These are phyloP conservation scores for Rhogogaster chlorosoma DNA, from an alignment of 2,888 invertebrate genomes.

Conservation along the genomic window DNA sequence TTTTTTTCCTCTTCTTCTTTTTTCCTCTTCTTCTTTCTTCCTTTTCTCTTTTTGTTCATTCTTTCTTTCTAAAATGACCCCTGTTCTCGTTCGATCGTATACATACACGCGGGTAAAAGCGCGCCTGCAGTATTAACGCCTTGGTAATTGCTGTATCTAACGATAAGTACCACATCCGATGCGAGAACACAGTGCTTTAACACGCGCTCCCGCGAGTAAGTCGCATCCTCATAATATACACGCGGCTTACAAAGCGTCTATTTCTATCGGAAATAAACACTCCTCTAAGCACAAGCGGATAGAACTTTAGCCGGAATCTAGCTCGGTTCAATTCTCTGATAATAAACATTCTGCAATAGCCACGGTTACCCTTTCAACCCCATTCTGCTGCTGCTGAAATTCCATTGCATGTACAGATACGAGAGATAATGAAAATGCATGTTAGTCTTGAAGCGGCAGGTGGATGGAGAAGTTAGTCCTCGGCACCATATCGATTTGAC, in stretches of 20 bases:
- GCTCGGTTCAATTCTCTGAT: not conserved
- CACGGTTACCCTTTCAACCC: not conserved
- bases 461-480: not conserved
- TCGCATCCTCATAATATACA: constrained; percentile 52
- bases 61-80: constrained; percentile 14
- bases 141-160: constrained; percentile 61
- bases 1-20: not conserved
- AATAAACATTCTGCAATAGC: not conserved
- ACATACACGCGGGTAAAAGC: constrained; percentile 44
- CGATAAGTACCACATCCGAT: constrained; percentile 34
- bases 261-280: constrained; percentile 66
- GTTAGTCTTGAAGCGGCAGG: constrained; percentile 9
- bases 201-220: constrained; percentile 27
- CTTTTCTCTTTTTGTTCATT: too few relatives aligned
- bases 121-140: constrained; percentile 60
- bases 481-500: not conserved
- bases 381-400: not conserved
- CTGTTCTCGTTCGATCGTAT: not conserved
- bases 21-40: too few relatives aligned
- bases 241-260: constrained; percentile 66
- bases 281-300: constrained; percentile 47
- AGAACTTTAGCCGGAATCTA: not conserved
- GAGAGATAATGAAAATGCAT: constrained; percentile 14
- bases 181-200: constrained; percentile 28
- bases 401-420: not conserved